phyloP scores from a whole-genome alignment of 2,797 vertebrate species.

The Valencia hispanica region DNA sequence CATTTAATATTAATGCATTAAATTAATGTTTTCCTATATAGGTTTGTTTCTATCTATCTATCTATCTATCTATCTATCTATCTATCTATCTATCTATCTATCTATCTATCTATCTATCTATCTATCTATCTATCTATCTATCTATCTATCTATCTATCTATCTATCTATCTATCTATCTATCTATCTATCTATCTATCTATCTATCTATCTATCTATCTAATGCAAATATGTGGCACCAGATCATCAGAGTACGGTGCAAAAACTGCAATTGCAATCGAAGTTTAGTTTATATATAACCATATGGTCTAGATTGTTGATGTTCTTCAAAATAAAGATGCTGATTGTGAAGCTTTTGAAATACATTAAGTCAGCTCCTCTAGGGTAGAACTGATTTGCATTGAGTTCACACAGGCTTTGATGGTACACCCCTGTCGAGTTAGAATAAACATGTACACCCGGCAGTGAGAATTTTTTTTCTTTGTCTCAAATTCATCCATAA shows the following conservation, averaged over 20 bases:
- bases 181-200: no score
- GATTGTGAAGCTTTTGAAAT: constrained; percentile 13
- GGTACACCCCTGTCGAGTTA: not conserved
- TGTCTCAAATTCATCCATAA: not conserved
- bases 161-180: no score
- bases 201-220: no score
- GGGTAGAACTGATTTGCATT: not conserved
- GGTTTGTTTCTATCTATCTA: no score
- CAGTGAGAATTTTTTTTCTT: not conserved
- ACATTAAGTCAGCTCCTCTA: not conserved
- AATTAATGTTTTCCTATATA: not conserved
- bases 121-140: no score
- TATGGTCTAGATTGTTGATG: not conserved
- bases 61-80: no score
- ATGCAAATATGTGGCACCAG: not conserved
- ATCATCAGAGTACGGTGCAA: not conserved
- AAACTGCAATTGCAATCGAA: constrained; percentile 5
- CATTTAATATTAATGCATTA: not conserved
- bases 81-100: no score
- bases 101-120: no score
- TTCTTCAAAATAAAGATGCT: constrained; percentile 17
- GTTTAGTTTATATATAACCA: constrained; percentile 25
- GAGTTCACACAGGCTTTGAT: not conserved
- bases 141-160: no score
- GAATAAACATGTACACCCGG: not conserved